Evolutionary conservation across 2,797 vertebrate genomes (phyloP).

Genomic region (Siniperca scherzeri): DNA sequence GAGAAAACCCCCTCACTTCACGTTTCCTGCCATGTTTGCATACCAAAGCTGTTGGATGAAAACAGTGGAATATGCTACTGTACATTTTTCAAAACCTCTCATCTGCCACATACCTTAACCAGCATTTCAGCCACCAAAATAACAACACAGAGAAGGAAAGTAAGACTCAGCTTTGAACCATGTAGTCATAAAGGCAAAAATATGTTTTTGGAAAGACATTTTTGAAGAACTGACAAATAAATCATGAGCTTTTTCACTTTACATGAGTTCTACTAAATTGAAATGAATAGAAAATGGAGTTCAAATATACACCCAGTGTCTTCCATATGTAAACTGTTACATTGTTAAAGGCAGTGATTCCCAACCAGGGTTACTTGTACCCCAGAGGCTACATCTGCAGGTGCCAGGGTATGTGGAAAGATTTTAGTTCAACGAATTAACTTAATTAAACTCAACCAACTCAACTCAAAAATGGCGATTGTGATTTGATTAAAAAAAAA

Average conservation of each 20-base stretch:
- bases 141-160: neutral
- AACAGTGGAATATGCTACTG: slow-evolving; percentile 15
- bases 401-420: neutral
- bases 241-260: neutral
- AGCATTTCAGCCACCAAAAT: neutral
- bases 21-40: slow-evolving; percentile 48
- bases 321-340: neutral
- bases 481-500: neutral
- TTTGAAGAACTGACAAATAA: neutral
- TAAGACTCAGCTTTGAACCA: neutral
- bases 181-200: neutral
- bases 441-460: neutral
- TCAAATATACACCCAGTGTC: neutral
- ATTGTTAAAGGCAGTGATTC: neutral
- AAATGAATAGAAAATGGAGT: neutral
- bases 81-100: neutral
- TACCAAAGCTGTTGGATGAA: slow-evolving; percentile 47
- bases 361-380: neutral
- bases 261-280: neutral
- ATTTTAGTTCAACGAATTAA: neutral
- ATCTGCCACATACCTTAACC: neutral
- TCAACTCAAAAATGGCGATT: neutral
- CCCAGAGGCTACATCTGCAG: too few species aligned
- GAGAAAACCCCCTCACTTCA: neutral
- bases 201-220: neutral